Evolutionary conservation across 2,888 invertebrate genomes (phyloP).

Genomic region (Euplexia lucipara): DNA sequence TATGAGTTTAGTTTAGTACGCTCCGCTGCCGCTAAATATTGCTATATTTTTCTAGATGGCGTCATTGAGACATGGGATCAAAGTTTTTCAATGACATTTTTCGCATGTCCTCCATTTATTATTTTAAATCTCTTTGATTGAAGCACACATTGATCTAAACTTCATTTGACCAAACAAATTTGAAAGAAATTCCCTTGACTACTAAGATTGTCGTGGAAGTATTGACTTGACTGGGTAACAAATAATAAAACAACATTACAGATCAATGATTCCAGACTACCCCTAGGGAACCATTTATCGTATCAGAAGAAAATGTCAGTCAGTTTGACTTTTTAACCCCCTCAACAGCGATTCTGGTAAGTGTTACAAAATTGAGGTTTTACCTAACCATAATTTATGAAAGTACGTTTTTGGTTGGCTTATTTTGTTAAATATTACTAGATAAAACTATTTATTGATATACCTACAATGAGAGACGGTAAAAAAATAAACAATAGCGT

Average conservation of each 20-base stretch:
- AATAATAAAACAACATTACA: constrained; percentile 31
- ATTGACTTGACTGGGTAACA: constrained; percentile 21
- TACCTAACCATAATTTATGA: not conserved
- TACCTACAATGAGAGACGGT: too few relatives aligned
- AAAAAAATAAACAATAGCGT: too few relatives aligned
- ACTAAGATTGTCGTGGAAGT: constrained; percentile 8
- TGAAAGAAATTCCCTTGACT: not conserved
- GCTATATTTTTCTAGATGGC: too few relatives aligned
- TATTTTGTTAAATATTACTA: too few relatives aligned
- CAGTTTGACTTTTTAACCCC: not conserved
- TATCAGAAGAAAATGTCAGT: constrained; percentile 23
- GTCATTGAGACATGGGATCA: too few relatives aligned
- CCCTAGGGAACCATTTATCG: constrained; percentile 23
- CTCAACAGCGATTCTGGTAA: not conserved
- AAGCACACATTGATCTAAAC: not conserved
- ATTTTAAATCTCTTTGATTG: not conserved
- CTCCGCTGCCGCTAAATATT: too few relatives aligned
- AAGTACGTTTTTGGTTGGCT: too few relatives aligned
- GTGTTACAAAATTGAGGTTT: not conserved
- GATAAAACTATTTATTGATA: too few relatives aligned
- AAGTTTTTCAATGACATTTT: too few relatives aligned
- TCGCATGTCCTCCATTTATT: too few relatives aligned
- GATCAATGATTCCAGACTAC: not conserved
- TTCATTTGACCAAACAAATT: not conserved
- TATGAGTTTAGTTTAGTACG: too few relatives aligned